Evolutionary conservation across 1,140 invertebrate genomes (phyloP).

Genomic region (Penaeus japonicus): DNA sequence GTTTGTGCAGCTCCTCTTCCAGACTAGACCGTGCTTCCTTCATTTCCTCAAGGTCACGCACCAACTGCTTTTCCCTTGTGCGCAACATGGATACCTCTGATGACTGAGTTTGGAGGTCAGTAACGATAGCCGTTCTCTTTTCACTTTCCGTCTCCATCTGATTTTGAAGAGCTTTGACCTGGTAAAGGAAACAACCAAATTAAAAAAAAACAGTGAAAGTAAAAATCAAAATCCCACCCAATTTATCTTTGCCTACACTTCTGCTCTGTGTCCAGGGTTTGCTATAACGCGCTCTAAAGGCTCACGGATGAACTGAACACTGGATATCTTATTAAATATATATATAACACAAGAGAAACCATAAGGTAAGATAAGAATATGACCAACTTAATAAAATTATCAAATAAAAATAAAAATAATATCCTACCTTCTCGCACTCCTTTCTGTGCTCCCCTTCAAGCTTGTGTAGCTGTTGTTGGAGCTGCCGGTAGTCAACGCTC

Average conservation of each 20-base stretch:
- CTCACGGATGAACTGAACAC: no score
- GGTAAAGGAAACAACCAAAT: neutral
- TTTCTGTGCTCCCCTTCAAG: constrained; percentile 87
- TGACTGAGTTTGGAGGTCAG: constrained; percentile 41
- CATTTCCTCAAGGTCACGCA: constrained; percentile 75
- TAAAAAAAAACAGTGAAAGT: neutral
- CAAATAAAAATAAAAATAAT: constrained; percentile 38
- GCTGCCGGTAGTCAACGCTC: constrained; percentile 90
- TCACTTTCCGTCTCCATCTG: constrained; percentile 50
- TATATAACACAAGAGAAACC: no score
- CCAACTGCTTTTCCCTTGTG: constrained; percentile 78
- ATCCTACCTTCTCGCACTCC: constrained; percentile 81
- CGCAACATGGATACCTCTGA: constrained; percentile 70
- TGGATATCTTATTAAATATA: no score
- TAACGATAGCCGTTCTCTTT: constrained; percentile 27
- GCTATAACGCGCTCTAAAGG: no score
- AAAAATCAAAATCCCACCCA: neutral
- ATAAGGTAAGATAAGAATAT: no score
- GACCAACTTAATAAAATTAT: no score
- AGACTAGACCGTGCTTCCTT: constrained; percentile 76
- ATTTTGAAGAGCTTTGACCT: constrained; percentile 51
- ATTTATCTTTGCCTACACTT: no score
- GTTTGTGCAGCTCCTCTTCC: constrained; percentile 81
- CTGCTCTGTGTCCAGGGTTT: no score
- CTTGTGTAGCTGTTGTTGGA: constrained; percentile 88